Conservation (phyloP, 2,797 vertebrate species). For the Mus minutoides region DNA sequence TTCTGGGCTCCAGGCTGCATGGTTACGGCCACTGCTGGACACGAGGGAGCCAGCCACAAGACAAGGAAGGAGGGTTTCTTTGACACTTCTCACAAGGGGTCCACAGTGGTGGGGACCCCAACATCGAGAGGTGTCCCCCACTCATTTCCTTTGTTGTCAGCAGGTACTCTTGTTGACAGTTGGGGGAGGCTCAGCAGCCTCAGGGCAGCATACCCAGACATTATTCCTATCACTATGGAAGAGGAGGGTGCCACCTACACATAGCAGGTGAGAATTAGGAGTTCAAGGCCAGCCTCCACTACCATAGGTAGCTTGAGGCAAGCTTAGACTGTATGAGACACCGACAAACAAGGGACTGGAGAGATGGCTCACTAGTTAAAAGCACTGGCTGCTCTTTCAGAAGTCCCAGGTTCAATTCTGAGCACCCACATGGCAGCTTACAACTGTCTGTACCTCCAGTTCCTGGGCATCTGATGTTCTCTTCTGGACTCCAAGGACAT, state of each 20-base stretch:
- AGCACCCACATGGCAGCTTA: background rate
- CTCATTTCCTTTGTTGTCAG: no score
- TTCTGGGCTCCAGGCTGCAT: background rate
- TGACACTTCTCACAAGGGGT: no score
- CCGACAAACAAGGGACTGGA: background rate
- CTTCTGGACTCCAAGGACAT: background rate
- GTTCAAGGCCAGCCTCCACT: background rate
- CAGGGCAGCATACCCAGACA: background rate
- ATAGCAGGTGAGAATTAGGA: background rate
- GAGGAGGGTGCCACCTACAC: background rate
- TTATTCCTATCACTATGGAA: background rate
- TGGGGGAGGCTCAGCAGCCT: background rate
- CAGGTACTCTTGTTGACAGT: no score
- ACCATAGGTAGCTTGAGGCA: background rate
- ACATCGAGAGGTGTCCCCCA: background rate
- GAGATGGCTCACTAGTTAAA: background rate
- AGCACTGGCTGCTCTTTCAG: background rate
- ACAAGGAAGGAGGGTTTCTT: background rate
- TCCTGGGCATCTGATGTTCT: background rate
- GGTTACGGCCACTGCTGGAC: constrained; percentile 12
- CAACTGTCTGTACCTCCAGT: background rate
- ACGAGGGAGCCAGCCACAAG: background rate
- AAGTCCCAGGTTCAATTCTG: background rate
- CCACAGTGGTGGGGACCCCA: background rate
- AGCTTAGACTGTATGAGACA: background rate